A percentile compares a stretch with the other conserved stretches of the same genome.
Conservation (phyloP, 1,140 invertebrate species). For the Trichonephila clavipes region DNA sequence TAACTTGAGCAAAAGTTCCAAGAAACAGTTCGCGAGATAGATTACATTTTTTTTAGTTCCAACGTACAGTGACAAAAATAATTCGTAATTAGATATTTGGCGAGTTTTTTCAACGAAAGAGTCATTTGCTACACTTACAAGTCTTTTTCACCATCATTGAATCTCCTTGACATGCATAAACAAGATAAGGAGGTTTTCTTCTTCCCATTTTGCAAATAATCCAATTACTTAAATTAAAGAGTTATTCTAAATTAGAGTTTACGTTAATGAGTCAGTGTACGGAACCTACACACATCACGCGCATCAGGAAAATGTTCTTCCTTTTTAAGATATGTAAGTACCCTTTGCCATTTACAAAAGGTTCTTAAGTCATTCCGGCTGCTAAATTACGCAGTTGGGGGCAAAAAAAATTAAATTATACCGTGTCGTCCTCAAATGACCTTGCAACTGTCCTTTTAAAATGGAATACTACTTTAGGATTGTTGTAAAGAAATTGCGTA, state of each 20-base stretch:
- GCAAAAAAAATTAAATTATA: background rate
- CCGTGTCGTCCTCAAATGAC: background rate
- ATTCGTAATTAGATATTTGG: background rate
- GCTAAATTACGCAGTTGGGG: background rate
- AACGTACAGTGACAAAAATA: background rate
- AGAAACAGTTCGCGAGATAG: background rate
- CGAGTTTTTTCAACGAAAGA: background rate
- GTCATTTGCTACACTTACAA: background rate
- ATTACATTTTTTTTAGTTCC: background rate
- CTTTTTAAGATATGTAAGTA: background rate
- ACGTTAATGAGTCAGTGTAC: background rate
- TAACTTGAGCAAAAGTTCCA: background rate
- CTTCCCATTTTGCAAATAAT: background rate
- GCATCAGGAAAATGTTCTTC: background rate
- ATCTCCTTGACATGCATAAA: conserved; percentile 21
- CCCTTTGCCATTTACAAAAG: background rate
- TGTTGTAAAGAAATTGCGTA: no score
- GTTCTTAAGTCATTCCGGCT: background rate
- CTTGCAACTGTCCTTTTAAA: background rate
- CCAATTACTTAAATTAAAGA: conserved; percentile 10
- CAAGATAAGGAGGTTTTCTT: background rate
- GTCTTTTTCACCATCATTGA: background rate
- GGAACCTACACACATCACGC: background rate
- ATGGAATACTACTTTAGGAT: no score
- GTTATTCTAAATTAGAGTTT: background rate